Evolutionary conservation across 2,113 vertebrate genomes (phyloP), one percentile per base, ranked within the genome.

Genomic region (Dipodomys merriami): DNA sequence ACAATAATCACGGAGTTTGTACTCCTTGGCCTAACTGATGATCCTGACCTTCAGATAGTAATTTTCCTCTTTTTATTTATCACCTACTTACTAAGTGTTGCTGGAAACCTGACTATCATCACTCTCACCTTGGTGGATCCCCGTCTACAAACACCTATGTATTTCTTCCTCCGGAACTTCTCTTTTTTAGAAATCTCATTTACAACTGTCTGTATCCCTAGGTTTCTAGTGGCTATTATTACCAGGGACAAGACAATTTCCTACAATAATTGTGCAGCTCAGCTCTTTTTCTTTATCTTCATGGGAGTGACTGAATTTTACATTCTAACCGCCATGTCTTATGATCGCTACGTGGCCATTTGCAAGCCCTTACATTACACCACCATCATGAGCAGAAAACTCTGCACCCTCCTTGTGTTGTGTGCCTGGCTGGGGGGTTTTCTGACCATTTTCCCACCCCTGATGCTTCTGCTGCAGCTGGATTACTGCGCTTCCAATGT

Each of bases 221-320:
- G 93, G 46, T 95, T 96, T 91, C 84, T 95, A 30, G 74, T 53
- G 3, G 73, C 96, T 64, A 94, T 96, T 90, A 78, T 97, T 53
- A 97, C 95, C 44, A 76, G 16, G 18, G 91, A 97, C 81, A 97
- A 96, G 80, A 95, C 90, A 22, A 97, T 97, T 91, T 96, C 96
- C 76, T 96, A 88, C 16, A 62, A 86, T 69, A 94, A 74, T 13
- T 97, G 97, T 93, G 90, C 93, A 73, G 89, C 95, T 23, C 97
- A 97, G 22, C 83, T 97, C 5, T 98, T 97, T 68, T 96, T 97
- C 88, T 96, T 96, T 60, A 97, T 97, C 80, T 97, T 97, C 83
- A 89, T 97, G 93, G 95, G 96, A 0, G 96, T 96, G 76, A 90
- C 95, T 27, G 97, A 98, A 33, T 97, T 97, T 92, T 97, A 94